Evolutionary conservation across 2,888 invertebrate species (phyloP), one percentile per base, ranked within the genome.

Genomic region (Aporophyla lueneburgensis): DNA sequence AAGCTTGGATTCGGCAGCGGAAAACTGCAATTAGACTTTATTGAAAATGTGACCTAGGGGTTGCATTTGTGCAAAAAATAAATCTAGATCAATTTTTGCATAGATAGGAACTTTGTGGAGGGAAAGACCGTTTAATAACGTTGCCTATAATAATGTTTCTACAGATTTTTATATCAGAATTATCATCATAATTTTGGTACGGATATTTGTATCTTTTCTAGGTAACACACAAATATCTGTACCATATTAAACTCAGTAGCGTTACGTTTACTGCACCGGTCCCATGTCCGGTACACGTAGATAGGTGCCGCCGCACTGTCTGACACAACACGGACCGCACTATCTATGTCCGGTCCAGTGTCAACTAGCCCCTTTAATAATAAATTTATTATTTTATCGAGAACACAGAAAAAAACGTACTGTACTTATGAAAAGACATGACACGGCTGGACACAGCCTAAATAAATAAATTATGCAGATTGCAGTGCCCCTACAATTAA

Each of bases 21-120:
- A 65, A 61, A 77, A 86, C 24, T 83, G 83, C 84, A 73, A 59
- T 46, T 27, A 24, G 59, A 33, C 21, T 58, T 67, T 33, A 66
- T 81, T 58, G 49, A 40, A 53, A 84, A 68, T 61, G 27, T 49
- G 24, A 40, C 27, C 21, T 14, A 16, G 2, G 2, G 24, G 7
- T 27, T 49, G 21, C 1, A 56, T n/a, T 65, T 51, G 3, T 40
- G 24, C 53, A 46, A 40, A 16, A 27, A 27, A 14, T 46, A 54
- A 33, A 7, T 24, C 0, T 19, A 3, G 3, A 21, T n/a, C 0
- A 5, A 10, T 27, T 19, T 54, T 71, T 27, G 12, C 14, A 7
- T 0, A 43, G 19, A 6, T 46, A 3, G 21, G 21, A 14, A 49
- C 21, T 46, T 46, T 49, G 16, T 5, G 33, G 3, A 24, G 10